phyloP scores from a whole-genome alignment of 2,113 vertebrate species.

The Centrocercus urophasianus region DNA sequence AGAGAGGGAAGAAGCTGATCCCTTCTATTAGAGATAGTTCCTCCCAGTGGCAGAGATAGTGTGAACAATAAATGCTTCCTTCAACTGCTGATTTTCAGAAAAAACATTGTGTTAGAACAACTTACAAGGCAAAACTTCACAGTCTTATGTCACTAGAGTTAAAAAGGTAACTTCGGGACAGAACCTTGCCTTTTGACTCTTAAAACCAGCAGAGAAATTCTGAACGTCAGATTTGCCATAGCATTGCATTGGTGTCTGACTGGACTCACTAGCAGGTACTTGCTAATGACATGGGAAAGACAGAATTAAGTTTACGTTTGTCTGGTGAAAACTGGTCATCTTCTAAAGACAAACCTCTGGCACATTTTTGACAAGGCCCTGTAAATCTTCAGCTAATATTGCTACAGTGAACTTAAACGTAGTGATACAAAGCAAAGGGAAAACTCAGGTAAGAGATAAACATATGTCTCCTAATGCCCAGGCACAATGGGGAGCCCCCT shows the following conservation, averaged over 20 bases:
- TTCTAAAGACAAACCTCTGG: not conserved
- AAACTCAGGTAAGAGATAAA: slow-evolving; percentile 24
- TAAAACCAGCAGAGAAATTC: slow-evolving; percentile 12
- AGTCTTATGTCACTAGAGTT: slow-evolving; percentile 26
- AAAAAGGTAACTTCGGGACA: slow-evolving; percentile 36
- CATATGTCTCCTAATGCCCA: slow-evolving; percentile 57
- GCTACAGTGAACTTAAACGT: not conserved
- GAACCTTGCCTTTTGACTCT: slow-evolving; percentile 10
- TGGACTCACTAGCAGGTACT: not conserved
- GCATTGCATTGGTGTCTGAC: not conserved
- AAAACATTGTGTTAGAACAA: not conserved
- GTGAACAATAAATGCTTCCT: slow-evolving; percentile 15
- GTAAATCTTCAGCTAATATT: slow-evolving; percentile 3
- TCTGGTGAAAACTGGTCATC: not conserved
- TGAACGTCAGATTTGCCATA: not conserved
- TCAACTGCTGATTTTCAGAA: not conserved
- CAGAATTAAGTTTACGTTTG: not conserved
- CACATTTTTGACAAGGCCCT: not conserved
- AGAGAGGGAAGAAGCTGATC: not conserved
- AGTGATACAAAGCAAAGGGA: not conserved
- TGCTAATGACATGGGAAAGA: not conserved
- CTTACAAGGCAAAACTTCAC: slow-evolving; percentile 29
- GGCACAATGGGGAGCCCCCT: slow-evolving; percentile 51
- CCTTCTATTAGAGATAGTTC: slow-evolving; percentile 30
- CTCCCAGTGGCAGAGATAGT: not conserved